Evolutionary conservation across 2,888 invertebrate genomes (phyloP).

Genomic region (Drosophila pseudotakahashii): DNA sequence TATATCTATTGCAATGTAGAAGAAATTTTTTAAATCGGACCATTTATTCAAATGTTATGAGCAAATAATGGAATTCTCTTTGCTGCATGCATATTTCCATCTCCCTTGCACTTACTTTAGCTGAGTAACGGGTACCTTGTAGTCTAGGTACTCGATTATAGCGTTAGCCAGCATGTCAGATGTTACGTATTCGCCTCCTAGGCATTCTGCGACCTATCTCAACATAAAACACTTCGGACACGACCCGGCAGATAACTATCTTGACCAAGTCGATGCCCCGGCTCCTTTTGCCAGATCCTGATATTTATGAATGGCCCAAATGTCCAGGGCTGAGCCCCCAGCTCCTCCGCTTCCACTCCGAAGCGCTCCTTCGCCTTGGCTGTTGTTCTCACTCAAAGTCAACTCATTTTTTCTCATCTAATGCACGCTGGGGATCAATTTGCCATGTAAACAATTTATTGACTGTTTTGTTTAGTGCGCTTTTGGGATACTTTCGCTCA

Average conservation of each 20-base stretch:
- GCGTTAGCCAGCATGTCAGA: not conserved
- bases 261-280: conserved; percentile 1
- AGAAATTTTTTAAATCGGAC: too few species aligned
- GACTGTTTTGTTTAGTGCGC: conserved; percentile 78
- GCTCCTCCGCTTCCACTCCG: conserved; percentile 11
- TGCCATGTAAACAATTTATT: conserved; percentile 81
- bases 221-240: conserved; percentile 18
- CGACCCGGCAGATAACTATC: conserved; percentile 22
- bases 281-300: conserved; percentile 22
- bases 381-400: conserved; percentile 72
- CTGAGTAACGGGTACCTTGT: too few species aligned
- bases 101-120: too few species aligned
- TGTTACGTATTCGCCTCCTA: conserved; percentile 1
- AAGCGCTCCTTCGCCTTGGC: conserved; percentile 19
- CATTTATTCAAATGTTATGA: too few species aligned
- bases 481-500: conserved; percentile 68
- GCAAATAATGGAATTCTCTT: too few species aligned
- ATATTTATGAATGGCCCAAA: conserved; percentile 58
- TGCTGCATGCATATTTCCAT: too few species aligned
- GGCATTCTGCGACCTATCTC: conserved; percentile 23
- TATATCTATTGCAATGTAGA: too few species aligned
- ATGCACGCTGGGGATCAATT: conserved; percentile 77
- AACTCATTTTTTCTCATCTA: conserved; percentile 80
- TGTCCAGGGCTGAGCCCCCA: conserved; percentile 52
- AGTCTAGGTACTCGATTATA: too few species aligned